These are phyloP conservation scores for Acestrorhynchus altus DNA, from an alignment of 2,797 vertebrate genomes.

Conservation along the genomic window DNA sequence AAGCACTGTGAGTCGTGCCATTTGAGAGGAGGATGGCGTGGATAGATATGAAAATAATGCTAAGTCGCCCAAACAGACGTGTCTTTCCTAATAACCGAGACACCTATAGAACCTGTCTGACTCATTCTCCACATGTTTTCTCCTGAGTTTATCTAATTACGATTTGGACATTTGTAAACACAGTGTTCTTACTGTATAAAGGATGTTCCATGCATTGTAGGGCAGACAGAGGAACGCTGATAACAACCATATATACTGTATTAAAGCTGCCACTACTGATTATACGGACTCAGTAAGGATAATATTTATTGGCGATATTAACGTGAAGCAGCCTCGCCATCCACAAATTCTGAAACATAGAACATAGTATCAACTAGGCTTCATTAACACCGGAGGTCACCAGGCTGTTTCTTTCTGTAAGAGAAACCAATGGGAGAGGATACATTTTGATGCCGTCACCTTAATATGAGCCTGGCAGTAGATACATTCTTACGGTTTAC, in stretches of 20 bases:
- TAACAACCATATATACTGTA: neutral
- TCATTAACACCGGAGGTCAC: no score
- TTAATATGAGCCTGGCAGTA: no score
- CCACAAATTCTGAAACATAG: no score
- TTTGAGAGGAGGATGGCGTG: slow-evolving; percentile 42
- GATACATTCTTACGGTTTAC: no score
- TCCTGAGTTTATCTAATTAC: slow-evolving; percentile 33
- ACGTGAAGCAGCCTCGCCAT: no score
- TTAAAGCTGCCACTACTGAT: neutral
- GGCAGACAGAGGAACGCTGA: neutral
- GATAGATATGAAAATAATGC: slow-evolving; percentile 37
- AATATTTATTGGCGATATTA: no score
- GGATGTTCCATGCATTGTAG: neutral
- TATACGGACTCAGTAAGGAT: no score
- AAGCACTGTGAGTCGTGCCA: slow-evolving; percentile 27
- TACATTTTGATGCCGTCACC: no score
- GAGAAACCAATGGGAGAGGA: no score
- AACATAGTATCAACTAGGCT: no score
- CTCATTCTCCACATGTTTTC: neutral
- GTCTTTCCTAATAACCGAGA: slow-evolving; percentile 5
- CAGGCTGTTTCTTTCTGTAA: no score
- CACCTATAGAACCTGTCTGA: slow-evolving; percentile 6
- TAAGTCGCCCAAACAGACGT: neutral
- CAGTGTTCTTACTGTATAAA: neutral
- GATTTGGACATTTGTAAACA: slow-evolving; percentile 15